These are phyloP conservation scores for Cyprinodon brontotheroides DNA, from an alignment of 2,113 vertebrate genomes.

Conservation along the genomic window DNA sequence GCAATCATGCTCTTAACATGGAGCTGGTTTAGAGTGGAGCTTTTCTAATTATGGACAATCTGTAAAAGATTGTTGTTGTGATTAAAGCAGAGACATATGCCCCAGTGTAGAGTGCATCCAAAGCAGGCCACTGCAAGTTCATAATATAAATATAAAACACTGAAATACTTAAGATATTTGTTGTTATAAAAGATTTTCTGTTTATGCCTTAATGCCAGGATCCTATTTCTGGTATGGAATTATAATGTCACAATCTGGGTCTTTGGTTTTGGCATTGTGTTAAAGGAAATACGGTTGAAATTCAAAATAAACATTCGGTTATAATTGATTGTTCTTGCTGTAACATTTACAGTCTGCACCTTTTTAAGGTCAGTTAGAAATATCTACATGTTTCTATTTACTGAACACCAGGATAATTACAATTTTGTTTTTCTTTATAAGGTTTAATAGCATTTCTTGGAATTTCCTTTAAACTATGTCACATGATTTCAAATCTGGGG, in stretches of 20 bases:
- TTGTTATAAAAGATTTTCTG: not conserved
- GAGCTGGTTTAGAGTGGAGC: conserved; percentile 77
- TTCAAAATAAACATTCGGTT: not conserved
- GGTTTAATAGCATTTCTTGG: no score
- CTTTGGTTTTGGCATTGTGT: not conserved
- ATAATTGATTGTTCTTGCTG: no score
- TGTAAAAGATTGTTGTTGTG: conserved; percentile 79
- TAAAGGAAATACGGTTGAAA: not conserved
- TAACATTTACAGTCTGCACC: no score
- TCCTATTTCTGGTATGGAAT: not conserved
- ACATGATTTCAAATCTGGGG: no score
- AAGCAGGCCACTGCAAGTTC: conserved; percentile 41
- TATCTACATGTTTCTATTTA: no score
- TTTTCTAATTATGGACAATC: conserved; percentile 80
- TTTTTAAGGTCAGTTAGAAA: no score
- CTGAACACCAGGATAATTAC: no score
- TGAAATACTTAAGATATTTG: conserved; percentile 13
- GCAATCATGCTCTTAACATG: conserved; percentile 80
- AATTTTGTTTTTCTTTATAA: no score
- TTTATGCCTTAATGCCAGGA: not conserved
- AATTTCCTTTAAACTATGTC: no score
- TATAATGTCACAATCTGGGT: not conserved
- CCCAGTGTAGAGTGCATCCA: conserved; percentile 59
- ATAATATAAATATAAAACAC: conserved; percentile 17
- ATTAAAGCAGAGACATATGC: conserved; percentile 72